Base-by-base conservation (phyloP, 2,797 vertebrate genomes). In the Taenioides sp. region DNA sequence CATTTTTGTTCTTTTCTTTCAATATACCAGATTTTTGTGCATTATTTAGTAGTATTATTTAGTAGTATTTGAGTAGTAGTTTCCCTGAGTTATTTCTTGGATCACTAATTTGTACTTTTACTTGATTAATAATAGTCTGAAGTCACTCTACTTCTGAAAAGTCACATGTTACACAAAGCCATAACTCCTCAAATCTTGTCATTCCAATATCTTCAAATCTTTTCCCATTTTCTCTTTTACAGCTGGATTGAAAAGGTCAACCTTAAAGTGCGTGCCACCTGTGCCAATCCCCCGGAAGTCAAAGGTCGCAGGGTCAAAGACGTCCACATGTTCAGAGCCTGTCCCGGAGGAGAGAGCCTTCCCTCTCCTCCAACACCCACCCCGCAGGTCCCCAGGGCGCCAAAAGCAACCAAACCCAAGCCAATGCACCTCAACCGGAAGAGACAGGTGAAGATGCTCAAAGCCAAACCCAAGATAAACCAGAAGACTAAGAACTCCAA, bases 241-340 rank as follows among this genome's bases (percentile, higher is more conserved):
- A 98, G 97, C 83, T 99, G 97, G 97, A 96, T 98, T 20, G 83
- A 95, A 47, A 95, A 92, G 66, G 90, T 98, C 67, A 99, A 98
- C 87, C 90, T 99, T 60, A 95, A 81, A 0, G 87, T 95, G 7
- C 95, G 95, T 11, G 96, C 97, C 71, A 95, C 93, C 20, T 98
- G 97, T 20, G 89, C 82, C 57, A 82, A 95, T 37, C 98, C 97
- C 10, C 90, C 91, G n/a, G 92, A 95, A 80, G 88, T 94, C 69
- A 91, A 1, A 3, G 96, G 95, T 25, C 91, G 91, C 82, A 92
- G 88, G 60, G 94, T 98, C 73, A 96, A 96, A 78, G 92, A 95
- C 4, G 92, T 94, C 34, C 84, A 94, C 4, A 18, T 88, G 11
- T 99, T 98, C 82, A 94, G 90, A 79, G 91, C 82, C 71, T 99